These are phyloP conservation scores for Vandiemenella viatica DNA, from an alignment of 2,888 invertebrate genomes.

Conservation along the genomic window DNA sequence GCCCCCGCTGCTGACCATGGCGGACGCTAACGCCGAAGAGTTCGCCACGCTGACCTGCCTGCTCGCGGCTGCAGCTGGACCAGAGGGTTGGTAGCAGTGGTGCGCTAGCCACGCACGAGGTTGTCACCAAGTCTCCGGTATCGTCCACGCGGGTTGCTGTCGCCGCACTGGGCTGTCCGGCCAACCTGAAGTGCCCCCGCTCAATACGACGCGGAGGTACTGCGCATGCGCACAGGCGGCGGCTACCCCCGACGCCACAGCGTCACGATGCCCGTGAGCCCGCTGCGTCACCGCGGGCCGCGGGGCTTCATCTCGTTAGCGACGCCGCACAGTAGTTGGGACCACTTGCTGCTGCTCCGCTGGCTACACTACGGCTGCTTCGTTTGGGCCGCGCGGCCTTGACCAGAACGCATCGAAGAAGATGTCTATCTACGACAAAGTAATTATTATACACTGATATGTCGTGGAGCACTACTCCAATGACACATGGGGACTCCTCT, in stretches of 20 bases:
- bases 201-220: background rate
- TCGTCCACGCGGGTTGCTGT: background rate
- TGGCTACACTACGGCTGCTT: background rate
- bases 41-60: background rate
- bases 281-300: too few relatives aligned
- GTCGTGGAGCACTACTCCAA: too few relatives aligned
- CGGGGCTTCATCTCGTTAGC: too few relatives aligned
- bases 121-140: background rate
- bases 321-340: too few relatives aligned
- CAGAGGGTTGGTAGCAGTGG: background rate
- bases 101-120: background rate
- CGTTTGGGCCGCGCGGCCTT: too few relatives aligned
- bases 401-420: too few relatives aligned
- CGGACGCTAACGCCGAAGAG: too few relatives aligned
- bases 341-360: background rate
- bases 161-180: background rate
- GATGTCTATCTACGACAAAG: too few relatives aligned
- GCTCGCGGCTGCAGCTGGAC: background rate
- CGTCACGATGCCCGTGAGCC: background rate
- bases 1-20: slow-evolving; percentile 12
- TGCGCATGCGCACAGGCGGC: background rate
- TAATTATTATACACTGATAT: too few relatives aligned
- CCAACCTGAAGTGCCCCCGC: background rate
- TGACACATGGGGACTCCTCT: too few relatives aligned
- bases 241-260: background rate